Evolutionary conservation across 2,113 vertebrate species (phyloP).

Genomic region (Bubo scandiacus): DNA sequence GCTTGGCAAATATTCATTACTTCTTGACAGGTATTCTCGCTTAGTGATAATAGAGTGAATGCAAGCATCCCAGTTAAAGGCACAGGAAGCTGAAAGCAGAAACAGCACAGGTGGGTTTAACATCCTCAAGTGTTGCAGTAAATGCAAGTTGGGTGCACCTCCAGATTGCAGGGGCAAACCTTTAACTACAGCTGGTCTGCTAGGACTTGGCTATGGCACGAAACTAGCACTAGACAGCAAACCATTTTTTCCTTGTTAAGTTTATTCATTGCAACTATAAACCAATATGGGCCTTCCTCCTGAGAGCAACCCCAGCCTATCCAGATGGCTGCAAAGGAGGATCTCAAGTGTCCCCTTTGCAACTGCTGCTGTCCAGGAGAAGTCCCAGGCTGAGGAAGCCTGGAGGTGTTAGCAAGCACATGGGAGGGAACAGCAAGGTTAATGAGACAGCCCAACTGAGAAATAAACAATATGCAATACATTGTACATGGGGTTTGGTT

Average conservation of each 20-base stretch:
- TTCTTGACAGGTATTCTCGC: not conserved
- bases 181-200: not conserved
- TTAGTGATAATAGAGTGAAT: not conserved
- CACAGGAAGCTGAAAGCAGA: not conserved
- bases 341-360: not conserved
- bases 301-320: rapidly evolving
- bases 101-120: rapidly evolving
- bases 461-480: not conserved
- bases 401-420: not conserved
- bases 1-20: conserved; percentile 10
- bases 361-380: not conserved
- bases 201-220: rapidly evolving
- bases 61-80: not conserved
- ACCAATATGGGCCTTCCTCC: not conserved
- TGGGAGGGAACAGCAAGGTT: not conserved
- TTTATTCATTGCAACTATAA: not conserved
- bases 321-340: not conserved
- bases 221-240: not conserved
- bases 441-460: not conserved
- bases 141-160: not conserved
- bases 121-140: not conserved
- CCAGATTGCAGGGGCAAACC: not conserved
- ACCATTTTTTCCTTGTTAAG: not conserved
- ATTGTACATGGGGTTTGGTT: not conserved
- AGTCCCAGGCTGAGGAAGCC: not conserved